Conservation (phyloP, 2,888 invertebrate species). For the Teleogryllus oceanicus region DNA sequence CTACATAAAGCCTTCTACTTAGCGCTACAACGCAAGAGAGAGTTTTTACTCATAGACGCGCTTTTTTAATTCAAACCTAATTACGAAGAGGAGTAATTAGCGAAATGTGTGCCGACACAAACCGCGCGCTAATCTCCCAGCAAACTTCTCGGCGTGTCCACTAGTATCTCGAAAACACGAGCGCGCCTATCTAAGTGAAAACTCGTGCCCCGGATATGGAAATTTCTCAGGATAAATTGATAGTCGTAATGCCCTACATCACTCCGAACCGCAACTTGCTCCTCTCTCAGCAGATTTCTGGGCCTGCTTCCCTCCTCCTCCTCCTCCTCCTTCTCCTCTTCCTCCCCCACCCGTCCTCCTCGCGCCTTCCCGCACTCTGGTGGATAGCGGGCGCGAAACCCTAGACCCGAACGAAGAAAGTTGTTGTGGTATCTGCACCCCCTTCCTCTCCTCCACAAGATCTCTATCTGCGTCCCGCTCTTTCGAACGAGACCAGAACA, state of each 20-base stretch:
- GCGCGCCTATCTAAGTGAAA: constrained; percentile 1
- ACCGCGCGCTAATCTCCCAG: background rate
- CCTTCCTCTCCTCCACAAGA: background rate
- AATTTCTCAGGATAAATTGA: constrained; percentile 18
- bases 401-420: too few species aligned
- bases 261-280: constrained; percentile 9
- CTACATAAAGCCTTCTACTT: too few species aligned
- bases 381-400: too few species aligned
- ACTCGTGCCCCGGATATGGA: background rate
- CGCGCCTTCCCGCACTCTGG: too few species aligned
- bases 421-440: too few species aligned
- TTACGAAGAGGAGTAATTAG: background rate
- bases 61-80: background rate
- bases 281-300: background rate
- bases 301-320: background rate
- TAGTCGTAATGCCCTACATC: constrained; percentile 18
- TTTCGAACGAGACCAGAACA: background rate
- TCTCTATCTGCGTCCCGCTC: background rate
- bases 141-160: constrained; percentile 1
- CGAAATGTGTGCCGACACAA: background rate
- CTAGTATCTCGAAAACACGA: constrained; percentile 1
- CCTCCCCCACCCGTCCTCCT: background rate
- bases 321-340: background rate
- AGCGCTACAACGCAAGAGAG: too few species aligned
- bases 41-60: too few species aligned